Percentiles rank a stretch among this genome's conserved stretches.
Evolutionary conservation across 2,888 invertebrate genomes (phyloP).

Genomic region (Caenorhabditis sp.): DNA sequence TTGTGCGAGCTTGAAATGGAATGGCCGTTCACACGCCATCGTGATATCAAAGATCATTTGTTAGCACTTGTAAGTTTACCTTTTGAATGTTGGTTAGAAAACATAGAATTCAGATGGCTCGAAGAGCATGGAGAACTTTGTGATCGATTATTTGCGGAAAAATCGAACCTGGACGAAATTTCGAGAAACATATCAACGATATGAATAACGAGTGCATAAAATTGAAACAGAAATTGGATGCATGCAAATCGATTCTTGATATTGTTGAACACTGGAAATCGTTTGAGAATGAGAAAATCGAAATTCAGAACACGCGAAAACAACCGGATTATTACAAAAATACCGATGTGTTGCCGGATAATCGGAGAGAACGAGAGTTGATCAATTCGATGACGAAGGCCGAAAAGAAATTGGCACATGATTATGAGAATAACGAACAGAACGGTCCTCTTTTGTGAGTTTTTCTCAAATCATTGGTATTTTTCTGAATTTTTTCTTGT

Average conservation of each 20-base stretch:
- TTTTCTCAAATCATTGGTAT: too few relatives aligned
- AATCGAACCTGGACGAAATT: slow-evolving; percentile 24
- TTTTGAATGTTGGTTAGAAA: slow-evolving; percentile 26
- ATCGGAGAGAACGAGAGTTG: slow-evolving; percentile 31
- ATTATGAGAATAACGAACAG: slow-evolving; percentile 13
- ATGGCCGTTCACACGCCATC: too few relatives aligned
- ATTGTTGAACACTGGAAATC: slow-evolving; percentile 34
- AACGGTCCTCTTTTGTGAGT: slow-evolving; percentile 11
- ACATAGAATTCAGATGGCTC: slow-evolving; percentile 37
- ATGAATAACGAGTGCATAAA: slow-evolving; percentile 22
- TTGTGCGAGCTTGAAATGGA: too few relatives aligned
- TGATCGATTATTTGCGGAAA: slow-evolving; percentile 11
- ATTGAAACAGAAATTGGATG: slow-evolving; percentile 15
- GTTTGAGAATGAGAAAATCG: slow-evolving; percentile 25
- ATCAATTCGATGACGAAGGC: slow-evolving; percentile 6
- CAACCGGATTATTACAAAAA: slow-evolving; percentile 36
- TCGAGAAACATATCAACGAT: slow-evolving; percentile 5
- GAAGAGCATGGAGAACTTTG: slow-evolving; percentile 11
- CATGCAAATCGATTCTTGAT: slow-evolving; percentile 20
- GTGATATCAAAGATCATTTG: too few relatives aligned
- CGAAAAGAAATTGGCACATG: slow-evolving; percentile 12
- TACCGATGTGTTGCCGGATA: slow-evolving; percentile 27
- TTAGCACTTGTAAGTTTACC: too few relatives aligned
- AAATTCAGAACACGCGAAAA: slow-evolving; percentile 21
- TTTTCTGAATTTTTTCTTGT: too few relatives aligned